phyloP scores from a whole-genome alignment of 2,888 invertebrate genomes.

The Anthrax anthrax region DNA sequence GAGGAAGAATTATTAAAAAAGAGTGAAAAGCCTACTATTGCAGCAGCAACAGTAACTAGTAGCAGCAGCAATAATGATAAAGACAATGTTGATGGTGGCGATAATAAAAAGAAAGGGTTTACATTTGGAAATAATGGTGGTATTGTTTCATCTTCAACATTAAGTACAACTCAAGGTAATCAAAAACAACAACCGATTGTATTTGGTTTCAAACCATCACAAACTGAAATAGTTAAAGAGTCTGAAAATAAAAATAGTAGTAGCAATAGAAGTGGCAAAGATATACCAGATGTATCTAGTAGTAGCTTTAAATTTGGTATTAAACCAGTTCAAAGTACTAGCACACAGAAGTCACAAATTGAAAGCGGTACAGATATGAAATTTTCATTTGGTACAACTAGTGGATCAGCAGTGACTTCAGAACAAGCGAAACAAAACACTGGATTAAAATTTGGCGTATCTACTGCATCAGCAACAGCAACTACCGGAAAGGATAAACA shows the following conservation, averaged over 20 bases:
- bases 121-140: background rate
- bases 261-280: conserved; percentile 1
- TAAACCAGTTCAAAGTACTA: background rate
- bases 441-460: conserved; percentile 16
- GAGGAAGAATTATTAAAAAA: conserved; percentile 15
- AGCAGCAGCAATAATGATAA: conserved; percentile 7
- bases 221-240: too few species aligned
- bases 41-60: conserved; percentile 1
- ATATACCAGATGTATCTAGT: background rate
- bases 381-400: background rate
- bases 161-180: background rate
- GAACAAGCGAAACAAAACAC: conserved; percentile 2
- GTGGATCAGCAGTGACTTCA: background rate
- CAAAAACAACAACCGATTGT: background rate
- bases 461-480: conserved; percentile 5
- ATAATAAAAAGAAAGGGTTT: background rate
- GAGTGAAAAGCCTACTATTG: conserved; percentile 6
- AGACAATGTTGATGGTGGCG: conserved; percentile 8
- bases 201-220: conserved; percentile 5
- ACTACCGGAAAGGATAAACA: conserved; percentile 6
- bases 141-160: background rate
- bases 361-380: background rate
- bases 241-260: background rate
- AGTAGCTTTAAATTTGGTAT: background rate
- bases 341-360: background rate